A percentile compares a stretch with the other conserved stretches of the same genome.
phyloP scores from a whole-genome alignment of 2,113 vertebrate species.

The Mormyrus iriodes region DNA sequence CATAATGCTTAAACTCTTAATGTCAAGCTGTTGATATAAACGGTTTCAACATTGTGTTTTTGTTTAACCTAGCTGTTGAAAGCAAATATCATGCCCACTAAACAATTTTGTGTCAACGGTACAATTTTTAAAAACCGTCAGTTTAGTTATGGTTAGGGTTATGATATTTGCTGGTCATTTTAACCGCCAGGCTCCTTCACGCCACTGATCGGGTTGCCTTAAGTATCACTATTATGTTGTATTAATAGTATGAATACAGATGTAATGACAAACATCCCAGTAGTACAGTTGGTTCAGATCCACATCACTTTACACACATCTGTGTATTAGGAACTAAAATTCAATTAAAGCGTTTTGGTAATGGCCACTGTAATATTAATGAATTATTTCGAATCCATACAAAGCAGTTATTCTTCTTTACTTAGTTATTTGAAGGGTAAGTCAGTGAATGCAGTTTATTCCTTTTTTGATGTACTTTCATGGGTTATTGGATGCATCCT shows the following conservation, averaged over 20 bases:
- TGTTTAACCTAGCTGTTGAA: not conserved
- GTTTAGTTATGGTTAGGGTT: not conserved
- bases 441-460: not conserved
- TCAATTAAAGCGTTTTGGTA: not conserved
- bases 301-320: not conserved
- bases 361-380: not conserved
- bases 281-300: not conserved
- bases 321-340: not conserved
- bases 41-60: not conserved
- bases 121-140: not conserved
- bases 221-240: not conserved
- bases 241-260: not conserved
- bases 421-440: not conserved
- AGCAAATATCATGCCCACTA: not conserved
- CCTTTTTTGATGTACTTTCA: not conserved
- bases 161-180: not conserved
- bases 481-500: not conserved
- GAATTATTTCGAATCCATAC: not conserved
- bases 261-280: not conserved
- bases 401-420: not conserved
- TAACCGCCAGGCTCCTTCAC: not conserved
- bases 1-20: not conserved
- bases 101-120: not conserved
- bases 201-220: not conserved
- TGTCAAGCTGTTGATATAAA: not conserved